These are phyloP conservation scores for Setophaga coronata DNA, from an alignment of 2,113 vertebrate genomes.

Conservation along the genomic window DNA sequence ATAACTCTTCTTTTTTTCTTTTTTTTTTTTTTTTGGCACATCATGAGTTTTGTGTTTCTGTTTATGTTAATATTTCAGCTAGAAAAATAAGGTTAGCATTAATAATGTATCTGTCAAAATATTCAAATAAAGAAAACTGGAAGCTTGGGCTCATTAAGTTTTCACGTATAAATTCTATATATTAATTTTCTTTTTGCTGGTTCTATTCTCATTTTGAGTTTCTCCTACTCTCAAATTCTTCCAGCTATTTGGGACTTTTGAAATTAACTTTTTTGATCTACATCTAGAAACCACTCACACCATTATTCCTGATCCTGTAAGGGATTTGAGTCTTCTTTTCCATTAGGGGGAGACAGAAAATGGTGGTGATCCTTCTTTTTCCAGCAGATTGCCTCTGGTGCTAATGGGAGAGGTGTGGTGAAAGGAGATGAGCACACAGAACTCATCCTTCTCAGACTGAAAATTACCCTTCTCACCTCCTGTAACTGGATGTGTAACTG, in stretches of 20 bases:
- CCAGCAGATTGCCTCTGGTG: neutral
- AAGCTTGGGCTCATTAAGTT: slow-evolving; percentile 3
- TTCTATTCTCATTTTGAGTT: neutral
- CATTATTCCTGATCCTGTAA: neutral
- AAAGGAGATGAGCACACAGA: neutral
- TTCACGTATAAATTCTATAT: slow-evolving; percentile 31
- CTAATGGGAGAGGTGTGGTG: neutral
- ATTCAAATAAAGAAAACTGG: slow-evolving; percentile 18
- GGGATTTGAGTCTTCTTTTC: neutral
- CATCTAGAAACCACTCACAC: neutral
- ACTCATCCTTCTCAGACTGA: neutral
- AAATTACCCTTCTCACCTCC: slow-evolving; percentile 40
- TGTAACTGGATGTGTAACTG: neutral
- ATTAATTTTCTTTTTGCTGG: neutral
- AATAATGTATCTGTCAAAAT: slow-evolving; percentile 57
- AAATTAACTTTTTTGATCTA: neutral
- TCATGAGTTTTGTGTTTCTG: slow-evolving; percentile 11
- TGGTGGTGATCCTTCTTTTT: neutral
- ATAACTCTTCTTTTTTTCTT: neutral
- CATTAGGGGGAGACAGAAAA: neutral
- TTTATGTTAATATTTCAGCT: slow-evolving; percentile 31
- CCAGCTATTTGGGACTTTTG: neutral
- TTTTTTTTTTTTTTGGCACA: neutral
- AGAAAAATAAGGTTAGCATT: slow-evolving; percentile 65
- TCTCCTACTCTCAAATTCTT: neutral